phyloP scores from a whole-genome alignment of 2,113 vertebrate species.

The Cynopterus brachyotis region DNA sequence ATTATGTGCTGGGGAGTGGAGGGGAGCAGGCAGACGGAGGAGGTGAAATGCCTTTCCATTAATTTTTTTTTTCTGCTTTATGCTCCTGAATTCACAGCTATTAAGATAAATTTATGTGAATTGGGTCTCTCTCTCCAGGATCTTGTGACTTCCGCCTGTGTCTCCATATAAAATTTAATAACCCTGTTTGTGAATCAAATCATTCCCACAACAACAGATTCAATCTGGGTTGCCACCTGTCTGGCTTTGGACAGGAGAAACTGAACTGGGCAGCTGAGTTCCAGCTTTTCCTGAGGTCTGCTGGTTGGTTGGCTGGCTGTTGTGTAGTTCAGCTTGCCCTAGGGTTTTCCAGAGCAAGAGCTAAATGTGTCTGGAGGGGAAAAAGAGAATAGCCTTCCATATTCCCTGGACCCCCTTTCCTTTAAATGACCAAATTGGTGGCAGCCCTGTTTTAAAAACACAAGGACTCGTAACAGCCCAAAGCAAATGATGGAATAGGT shows the following conservation, averaged over 20 bases:
- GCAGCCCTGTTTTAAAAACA: conserved; percentile 57
- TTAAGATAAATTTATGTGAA: conserved; percentile 85
- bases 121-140: conserved; percentile 82
- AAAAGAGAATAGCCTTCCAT: neutral
- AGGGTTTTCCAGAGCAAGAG: conserved; percentile 35
- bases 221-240: conserved; percentile 87
- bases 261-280: conserved; percentile 70
- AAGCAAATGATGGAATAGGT: conserved; percentile 71
- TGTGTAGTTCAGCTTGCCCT: conserved; percentile 4
- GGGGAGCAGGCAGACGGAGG: conserved; percentile 53
- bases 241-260: conserved; percentile 78
- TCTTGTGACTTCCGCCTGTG: conserved; percentile 84
- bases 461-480: conserved; percentile 6
- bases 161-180: conserved; percentile 89
- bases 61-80: conserved; percentile 80
- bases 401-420: neutral
- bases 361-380: neutral
- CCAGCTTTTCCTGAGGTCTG: conserved; percentile 44
- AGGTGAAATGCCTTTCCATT: conserved; percentile 81
- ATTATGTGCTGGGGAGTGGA: conserved; percentile 24
- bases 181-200: conserved; percentile 87
- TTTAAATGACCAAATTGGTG: conserved; percentile 61
- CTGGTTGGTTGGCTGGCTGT: conserved; percentile 48
- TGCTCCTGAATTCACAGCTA: conserved; percentile 79
- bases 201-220: conserved; percentile 85